phyloP scores from a whole-genome alignment of 2,797 vertebrate genomes.

The Malacoctenus gilli region DNA sequence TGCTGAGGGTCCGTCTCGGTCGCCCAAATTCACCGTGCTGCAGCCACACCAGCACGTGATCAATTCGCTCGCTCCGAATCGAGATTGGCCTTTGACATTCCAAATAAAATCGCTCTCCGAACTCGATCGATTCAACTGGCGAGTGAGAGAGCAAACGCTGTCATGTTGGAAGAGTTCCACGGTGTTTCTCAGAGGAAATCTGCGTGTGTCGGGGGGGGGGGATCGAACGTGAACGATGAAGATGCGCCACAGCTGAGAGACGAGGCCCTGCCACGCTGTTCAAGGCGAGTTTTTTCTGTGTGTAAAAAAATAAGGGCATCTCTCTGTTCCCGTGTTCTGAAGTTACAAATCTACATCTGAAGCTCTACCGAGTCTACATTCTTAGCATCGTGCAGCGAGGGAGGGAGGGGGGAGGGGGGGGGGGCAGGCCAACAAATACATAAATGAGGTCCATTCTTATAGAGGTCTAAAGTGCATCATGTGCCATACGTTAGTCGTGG shows the following conservation, averaged over 20 bases:
- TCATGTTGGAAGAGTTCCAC: too few relatives aligned
- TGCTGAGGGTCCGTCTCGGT: too few relatives aligned
- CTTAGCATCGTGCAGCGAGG: slow-evolving; percentile 45
- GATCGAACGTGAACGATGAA: too few relatives aligned
- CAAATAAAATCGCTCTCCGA: too few relatives aligned
- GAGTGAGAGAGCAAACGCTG: too few relatives aligned
- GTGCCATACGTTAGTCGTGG: slow-evolving; percentile 61
- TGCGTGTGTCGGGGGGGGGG: too few relatives aligned
- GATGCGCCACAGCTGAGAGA: slow-evolving; percentile 67
- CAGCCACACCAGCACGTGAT: too few relatives aligned
- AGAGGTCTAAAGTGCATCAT: slow-evolving; percentile 72
- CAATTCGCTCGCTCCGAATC: too few relatives aligned
- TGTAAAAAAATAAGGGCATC: slow-evolving; percentile 67
- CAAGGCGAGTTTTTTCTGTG: slow-evolving; percentile 38
- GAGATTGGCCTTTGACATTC: too few relatives aligned
- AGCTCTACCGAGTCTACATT: slow-evolving; percentile 65
- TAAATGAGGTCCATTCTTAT: slow-evolving; percentile 55
- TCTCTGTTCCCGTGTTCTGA: slow-evolving; percentile 26
- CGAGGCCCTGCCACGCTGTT: slow-evolving; percentile 22
- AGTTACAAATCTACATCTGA: slow-evolving; percentile 47
- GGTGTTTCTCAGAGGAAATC: too few relatives aligned
- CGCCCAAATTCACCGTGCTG: too few relatives aligned
- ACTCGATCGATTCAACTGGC: too few relatives aligned
- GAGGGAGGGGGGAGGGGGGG: neutral
- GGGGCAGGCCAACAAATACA: slow-evolving; percentile 25